Percentiles rank a stretch among this genome's conserved stretches.
Conservation (phyloP, 1,140 invertebrate genomes). For the Asobara japonica region DNA sequence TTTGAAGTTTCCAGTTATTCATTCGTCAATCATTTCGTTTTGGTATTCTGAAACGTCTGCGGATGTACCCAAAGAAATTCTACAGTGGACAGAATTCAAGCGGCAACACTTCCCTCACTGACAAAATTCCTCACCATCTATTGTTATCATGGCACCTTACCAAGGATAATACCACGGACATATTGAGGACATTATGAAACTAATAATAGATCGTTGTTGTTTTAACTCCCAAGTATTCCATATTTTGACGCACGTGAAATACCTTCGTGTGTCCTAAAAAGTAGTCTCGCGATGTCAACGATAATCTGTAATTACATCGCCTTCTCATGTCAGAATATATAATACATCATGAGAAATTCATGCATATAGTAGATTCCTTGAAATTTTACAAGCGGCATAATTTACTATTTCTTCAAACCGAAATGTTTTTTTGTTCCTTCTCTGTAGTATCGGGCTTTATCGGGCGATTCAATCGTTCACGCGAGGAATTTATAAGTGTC, state of each 20-base stretch:
- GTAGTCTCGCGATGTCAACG: background rate
- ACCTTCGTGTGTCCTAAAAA: background rate
- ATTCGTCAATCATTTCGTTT: too few species aligned
- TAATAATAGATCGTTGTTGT: background rate
- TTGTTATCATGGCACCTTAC: too few species aligned
- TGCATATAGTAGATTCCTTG: background rate
- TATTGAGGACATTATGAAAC: background rate
- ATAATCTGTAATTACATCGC: background rate
- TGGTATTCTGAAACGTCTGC: too few species aligned
- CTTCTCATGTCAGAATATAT: background rate
- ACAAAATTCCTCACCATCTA: too few species aligned
- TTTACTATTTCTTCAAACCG: background rate
- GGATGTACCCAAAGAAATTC: too few species aligned
- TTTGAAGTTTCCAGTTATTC: too few species aligned
- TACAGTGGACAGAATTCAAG: too few species aligned
- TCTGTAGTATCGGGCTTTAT: background rate
- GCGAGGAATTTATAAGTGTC: background rate
- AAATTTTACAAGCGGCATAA: background rate
- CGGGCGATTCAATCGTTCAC: background rate
- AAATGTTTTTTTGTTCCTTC: background rate
- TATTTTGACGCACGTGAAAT: background rate
- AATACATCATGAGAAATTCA: background rate
- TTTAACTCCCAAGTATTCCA: background rate
- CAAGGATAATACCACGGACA: background rate
- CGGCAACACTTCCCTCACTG: too few species aligned